These are phyloP conservation scores for Ambastaia sidthimunki DNA, from an alignment of 2,797 vertebrate genomes.

Conservation along the genomic window DNA sequence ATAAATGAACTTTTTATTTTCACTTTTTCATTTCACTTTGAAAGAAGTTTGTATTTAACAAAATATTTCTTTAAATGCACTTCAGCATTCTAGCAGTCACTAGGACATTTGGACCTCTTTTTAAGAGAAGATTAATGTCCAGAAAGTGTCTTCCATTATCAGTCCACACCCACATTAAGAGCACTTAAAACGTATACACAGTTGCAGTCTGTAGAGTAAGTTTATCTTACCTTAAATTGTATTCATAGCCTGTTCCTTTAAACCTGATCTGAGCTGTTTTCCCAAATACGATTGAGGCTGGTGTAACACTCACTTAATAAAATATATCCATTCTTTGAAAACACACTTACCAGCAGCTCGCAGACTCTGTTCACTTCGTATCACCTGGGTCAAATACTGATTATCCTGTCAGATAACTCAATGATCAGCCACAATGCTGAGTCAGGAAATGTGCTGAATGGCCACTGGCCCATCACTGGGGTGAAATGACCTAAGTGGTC, in stretches of 20 bases:
- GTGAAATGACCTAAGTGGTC: slow-evolving; percentile 34
- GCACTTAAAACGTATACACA: slow-evolving; percentile 17
- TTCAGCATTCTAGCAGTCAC: not conserved
- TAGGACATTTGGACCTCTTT: not conserved
- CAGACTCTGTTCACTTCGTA: slow-evolving; percentile 1
- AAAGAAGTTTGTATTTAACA: not conserved
- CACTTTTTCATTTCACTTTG: too few relatives aligned
- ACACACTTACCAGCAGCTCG: not conserved
- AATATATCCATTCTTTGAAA: slow-evolving; percentile 15
- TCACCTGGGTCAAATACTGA: slow-evolving; percentile 39
- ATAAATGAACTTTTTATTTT: too few relatives aligned
- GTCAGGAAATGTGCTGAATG: slow-evolving; percentile 33
- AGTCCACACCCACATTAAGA: not conserved
- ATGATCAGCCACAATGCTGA: slow-evolving; percentile 42
- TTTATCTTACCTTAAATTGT: slow-evolving; percentile 20
- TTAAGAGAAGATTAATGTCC: slow-evolving; percentile 14
- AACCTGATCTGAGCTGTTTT: slow-evolving; percentile 7
- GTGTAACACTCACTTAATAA: slow-evolving; percentile 10
- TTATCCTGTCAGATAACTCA: slow-evolving; percentile 45
- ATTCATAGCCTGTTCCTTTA: slow-evolving; percentile 14
- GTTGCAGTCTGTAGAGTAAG: not conserved
- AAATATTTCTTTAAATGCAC: not conserved
- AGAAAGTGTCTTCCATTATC: slow-evolving; percentile 3
- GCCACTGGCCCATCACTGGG: slow-evolving; percentile 42
- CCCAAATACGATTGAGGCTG: not conserved